Evolutionary conservation across 92 coral and sea anemone species (phyloP), one percentile per base, ranked within the genome.

Genomic region (Paramuricea clavata): DNA sequence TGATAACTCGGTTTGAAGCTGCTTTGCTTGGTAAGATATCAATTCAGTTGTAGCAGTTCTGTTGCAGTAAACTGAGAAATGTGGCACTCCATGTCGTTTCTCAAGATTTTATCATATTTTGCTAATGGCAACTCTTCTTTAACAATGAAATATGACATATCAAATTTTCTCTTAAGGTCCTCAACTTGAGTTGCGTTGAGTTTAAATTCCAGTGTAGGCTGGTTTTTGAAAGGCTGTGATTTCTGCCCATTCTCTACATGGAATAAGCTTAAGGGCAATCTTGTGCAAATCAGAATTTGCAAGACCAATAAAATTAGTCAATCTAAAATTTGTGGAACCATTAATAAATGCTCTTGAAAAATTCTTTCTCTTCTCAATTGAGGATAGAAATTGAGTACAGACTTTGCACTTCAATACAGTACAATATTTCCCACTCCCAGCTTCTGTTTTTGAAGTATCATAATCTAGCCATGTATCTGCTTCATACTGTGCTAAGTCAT

Each of bases 41-140:
- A 84, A 89, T 23, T 89, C 82, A 17, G 92, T 83, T 64, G 89
- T 86, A 43, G 92, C 87, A 11, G 77, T 78, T 56, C 88, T 69
- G 89, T 89, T 89, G 64, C 70, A 64, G 69, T 89, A 85, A 10
- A 65, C 22, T 12, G 79, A 42, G 26, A 23, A 28, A 54, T 71
- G 88, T 50, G 73, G 69, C 12, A 85, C 88, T 10, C 90, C 85
- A 69, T 86, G 86, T 35, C 85, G 74, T 72, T 85, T 90, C 54
- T 86, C 90, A 31, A 90, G 81, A 81, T 62, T 85, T 86, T 86
- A 62, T 86, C 85, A 74, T 90, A 86, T 61, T 90, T 86, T 39
- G 90, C 42, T 19, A 86, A 78, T 65, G 90, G 88, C 43, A 86
- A 85, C 72, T 90, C 90, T 81, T 90, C 93, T 65, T 80, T 90